Conservation (phyloP, 1,140 invertebrate species). For the Aporrectodea caliginosa region DNA sequence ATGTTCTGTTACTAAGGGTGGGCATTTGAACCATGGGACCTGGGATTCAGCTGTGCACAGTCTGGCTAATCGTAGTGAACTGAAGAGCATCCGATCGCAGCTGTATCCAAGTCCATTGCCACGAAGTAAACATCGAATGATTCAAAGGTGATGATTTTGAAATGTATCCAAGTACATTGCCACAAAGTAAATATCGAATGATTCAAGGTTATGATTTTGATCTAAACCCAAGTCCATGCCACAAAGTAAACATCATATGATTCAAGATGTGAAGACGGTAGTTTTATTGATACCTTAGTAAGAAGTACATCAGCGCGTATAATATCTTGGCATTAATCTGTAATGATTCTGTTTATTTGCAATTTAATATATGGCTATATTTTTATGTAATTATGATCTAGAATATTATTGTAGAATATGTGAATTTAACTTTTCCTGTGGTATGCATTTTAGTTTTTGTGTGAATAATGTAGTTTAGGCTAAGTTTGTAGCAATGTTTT, state of each 20-base stretch:
- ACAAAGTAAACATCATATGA: background rate
- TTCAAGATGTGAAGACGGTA: background rate
- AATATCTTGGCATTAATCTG: background rate
- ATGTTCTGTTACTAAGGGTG: slow-evolving; percentile 42
- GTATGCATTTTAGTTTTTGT: background rate
- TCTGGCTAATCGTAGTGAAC: slow-evolving; percentile 63
- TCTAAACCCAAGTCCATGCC: background rate
- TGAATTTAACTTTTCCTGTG: background rate
- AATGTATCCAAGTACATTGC: background rate
- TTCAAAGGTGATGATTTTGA: background rate
- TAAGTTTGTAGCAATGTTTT: background rate
- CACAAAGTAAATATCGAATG: background rate
- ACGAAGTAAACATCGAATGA: slow-evolving; percentile 27
- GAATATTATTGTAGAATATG: background rate
- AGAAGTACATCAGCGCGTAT: background rate
- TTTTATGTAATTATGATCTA: too few species aligned
- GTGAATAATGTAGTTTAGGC: background rate
- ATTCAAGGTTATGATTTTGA: too few species aligned
- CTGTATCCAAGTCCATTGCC: slow-evolving; percentile 67
- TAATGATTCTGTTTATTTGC: background rate
- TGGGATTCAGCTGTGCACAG: slow-evolving; percentile 77
- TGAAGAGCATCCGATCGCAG: slow-evolving; percentile 63
- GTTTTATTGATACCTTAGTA: background rate
- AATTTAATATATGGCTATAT: background rate
- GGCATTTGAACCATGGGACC: slow-evolving; percentile 67